Conservation (phyloP, 2,888 invertebrate species). For the Caenorhabditis auriculariae region DNA sequence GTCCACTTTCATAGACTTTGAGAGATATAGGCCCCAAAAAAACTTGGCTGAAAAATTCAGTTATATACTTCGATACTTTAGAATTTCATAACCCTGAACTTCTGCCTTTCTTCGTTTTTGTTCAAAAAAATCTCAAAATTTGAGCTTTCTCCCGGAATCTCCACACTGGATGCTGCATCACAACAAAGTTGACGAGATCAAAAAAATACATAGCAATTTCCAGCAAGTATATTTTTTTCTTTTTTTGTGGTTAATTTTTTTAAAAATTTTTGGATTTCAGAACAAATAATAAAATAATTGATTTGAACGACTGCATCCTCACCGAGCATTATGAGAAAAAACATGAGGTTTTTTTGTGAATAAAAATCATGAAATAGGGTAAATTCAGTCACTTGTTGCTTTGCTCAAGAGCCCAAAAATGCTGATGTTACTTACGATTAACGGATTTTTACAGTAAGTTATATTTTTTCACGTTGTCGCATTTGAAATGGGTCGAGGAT, state of each 20-base stretch:
- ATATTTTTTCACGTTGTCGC: not conserved
- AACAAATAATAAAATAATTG: slow-evolving; percentile 8
- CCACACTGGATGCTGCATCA: slow-evolving; percentile 27
- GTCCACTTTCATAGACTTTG: no score
- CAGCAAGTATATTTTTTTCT: slow-evolving; percentile 9
- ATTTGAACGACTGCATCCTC: slow-evolving; percentile 15
- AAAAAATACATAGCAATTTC: slow-evolving; percentile 22
- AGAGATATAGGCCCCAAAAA: no score
- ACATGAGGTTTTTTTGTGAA: slow-evolving; percentile 5
- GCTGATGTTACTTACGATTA: slow-evolving; percentile 18
- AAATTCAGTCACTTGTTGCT: not conserved
- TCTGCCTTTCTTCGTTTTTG: no score
- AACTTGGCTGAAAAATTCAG: no score
- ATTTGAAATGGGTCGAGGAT: no score
- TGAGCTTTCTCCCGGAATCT: slow-evolving; percentile 14
- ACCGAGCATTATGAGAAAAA: slow-evolving; percentile 9
- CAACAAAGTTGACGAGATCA: slow-evolving; percentile 14
- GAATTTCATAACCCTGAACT: no score
- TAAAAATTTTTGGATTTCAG: not conserved
- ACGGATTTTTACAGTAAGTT: slow-evolving; percentile 20
- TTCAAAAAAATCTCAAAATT: no score
- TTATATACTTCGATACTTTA: not conserved
- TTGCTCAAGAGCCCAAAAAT: slow-evolving; percentile 8
- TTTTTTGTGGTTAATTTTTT: not conserved
- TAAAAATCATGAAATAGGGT: not conserved